Evolutionary conservation across 2,113 vertebrate species (phyloP).

Genomic region (Lipophrys pholis): DNA sequence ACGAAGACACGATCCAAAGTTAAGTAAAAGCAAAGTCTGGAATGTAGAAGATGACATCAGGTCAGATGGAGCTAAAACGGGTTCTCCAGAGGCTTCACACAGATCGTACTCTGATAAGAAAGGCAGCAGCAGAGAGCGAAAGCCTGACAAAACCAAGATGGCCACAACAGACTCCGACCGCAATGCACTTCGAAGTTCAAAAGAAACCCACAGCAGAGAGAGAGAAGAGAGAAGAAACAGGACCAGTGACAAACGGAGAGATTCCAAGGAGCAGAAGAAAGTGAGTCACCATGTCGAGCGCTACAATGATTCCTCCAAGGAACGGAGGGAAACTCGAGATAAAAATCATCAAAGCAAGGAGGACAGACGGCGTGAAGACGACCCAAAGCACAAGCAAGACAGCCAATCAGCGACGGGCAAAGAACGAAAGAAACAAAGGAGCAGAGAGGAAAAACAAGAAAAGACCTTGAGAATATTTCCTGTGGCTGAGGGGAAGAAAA

Average conservation of each 20-base stretch:
- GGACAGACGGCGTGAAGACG: slow-evolving; percentile 50
- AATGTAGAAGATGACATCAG: slow-evolving; percentile 74
- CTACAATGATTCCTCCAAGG: slow-evolving; percentile 39
- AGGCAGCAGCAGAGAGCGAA: slow-evolving; percentile 26
- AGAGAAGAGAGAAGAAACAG: slow-evolving; percentile 39
- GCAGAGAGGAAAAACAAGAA: slow-evolving; percentile 70
- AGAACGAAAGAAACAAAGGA: slow-evolving; percentile 74
- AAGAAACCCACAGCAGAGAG: slow-evolving; percentile 34
- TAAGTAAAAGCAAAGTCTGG: slow-evolving; percentile 68
- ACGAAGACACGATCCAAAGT: slow-evolving; percentile 79
- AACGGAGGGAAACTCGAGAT: slow-evolving; percentile 46
- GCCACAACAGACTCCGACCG: slow-evolving; percentile 14
- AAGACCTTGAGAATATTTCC: slow-evolving; percentile 37
- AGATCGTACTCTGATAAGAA: slow-evolving; percentile 3
- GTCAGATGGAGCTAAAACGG: slow-evolving; percentile 70
- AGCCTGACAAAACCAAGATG: slow-evolving; percentile 25
- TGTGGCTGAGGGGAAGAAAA: slow-evolving; percentile 7
- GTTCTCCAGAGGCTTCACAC: slow-evolving; percentile 23
- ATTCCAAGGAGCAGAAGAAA: slow-evolving; percentile 54
- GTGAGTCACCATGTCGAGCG: slow-evolving; percentile 31
- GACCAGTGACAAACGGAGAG: slow-evolving; percentile 18
- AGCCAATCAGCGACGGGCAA: slow-evolving; percentile 51
- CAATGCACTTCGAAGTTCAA: neutral
- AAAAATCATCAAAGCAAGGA: slow-evolving; percentile 67
- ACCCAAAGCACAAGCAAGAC: slow-evolving; percentile 39